Percentiles rank a stretch among this genome's conserved stretches.
Evolutionary conservation across 2,888 invertebrate genomes (phyloP).

Genomic region (Chymomyza fuscimana): DNA sequence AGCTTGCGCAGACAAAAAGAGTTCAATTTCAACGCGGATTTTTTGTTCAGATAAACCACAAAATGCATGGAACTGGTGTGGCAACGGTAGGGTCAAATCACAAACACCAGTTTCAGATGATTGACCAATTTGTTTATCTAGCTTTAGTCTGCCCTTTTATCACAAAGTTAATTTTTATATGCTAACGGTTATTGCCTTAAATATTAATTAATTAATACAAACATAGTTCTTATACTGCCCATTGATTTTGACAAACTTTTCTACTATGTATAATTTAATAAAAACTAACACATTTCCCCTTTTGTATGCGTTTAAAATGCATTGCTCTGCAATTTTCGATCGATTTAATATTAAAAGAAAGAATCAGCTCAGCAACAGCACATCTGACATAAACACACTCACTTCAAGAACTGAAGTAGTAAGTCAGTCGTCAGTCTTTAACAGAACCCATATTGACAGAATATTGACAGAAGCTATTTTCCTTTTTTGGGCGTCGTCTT

Average conservation of each 20-base stretch:
- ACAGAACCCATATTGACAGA: constrained; percentile 72
- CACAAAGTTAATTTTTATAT: too few species aligned
- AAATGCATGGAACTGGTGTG: not conserved
- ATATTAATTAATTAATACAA: too few species aligned
- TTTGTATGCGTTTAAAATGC: not conserved
- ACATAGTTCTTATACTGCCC: too few species aligned
- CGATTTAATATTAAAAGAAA: constrained; percentile 59
- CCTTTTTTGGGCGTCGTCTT: constrained; percentile 52
- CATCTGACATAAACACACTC: constrained; percentile 10
- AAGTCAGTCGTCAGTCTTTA: constrained; percentile 28
- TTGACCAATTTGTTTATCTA: too few species aligned
- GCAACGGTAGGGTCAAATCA: too few species aligned
- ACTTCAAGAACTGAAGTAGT: constrained; percentile 3
- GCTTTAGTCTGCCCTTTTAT: too few species aligned
- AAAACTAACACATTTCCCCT: too few species aligned
- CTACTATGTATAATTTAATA: too few species aligned
- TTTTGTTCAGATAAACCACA: not conserved
- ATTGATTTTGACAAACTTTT: too few species aligned
- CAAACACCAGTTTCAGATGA: too few species aligned
- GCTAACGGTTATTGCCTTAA: too few species aligned
- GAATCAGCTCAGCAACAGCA: constrained; percentile 43
- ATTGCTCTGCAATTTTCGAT: constrained; percentile 22
- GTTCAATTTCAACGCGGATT: too few species aligned
- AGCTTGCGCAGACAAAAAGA: not conserved
- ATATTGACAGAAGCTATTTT: constrained; percentile 77